phyloP scores from a whole-genome alignment of 2,113 vertebrate species.

The Pimephales promelas region DNA sequence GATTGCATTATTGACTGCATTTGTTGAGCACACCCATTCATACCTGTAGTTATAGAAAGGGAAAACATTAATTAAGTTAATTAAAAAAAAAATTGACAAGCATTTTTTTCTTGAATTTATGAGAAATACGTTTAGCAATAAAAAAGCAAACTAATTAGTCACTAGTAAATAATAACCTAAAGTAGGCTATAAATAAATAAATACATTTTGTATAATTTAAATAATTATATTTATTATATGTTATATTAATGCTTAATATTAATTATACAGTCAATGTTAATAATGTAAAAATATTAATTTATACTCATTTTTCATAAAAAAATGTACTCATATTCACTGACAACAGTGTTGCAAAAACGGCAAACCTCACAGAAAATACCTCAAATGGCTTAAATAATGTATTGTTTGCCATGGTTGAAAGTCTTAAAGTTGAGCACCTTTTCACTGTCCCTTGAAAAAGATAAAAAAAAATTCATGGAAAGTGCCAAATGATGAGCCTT shows the following conservation, averaged over 20 bases:
- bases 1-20: neutral
- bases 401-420: neutral
- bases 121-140: neutral
- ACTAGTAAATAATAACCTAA: neutral
- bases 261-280: neutral
- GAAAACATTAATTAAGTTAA: too few relatives aligned
- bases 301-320: neutral
- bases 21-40: neutral
- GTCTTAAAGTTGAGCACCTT: neutral
- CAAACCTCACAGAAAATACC: neutral
- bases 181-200: neutral
- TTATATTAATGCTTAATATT: neutral
- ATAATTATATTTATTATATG: neutral
- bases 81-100: too few relatives aligned
- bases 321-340: neutral
- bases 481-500: neutral
- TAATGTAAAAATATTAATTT: neutral
- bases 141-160: neutral
- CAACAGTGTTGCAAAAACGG: neutral
- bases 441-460: neutral
- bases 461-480: constrained; percentile 2
- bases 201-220: neutral
- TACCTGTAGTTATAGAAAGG: neutral
- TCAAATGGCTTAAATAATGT: neutral
- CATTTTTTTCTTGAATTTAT: too few relatives aligned